Evolutionary conservation across 23 tunicate genomes (phyloP), one percentile per base, ranked within the genome.

Genomic region (Halocynthia aurantium): DNA sequence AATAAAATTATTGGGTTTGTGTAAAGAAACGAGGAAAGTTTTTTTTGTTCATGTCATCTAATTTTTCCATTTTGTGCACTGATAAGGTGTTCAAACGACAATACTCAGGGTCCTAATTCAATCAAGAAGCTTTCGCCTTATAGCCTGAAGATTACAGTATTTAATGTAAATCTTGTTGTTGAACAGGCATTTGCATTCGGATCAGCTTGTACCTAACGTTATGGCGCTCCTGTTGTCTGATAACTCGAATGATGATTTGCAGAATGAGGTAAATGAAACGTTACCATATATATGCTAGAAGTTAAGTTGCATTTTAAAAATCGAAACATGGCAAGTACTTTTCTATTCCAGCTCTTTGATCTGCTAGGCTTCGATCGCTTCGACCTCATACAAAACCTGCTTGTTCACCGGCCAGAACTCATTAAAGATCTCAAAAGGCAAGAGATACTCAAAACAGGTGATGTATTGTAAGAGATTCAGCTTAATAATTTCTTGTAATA

Each of bases 341-440:
- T 71, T 74, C 78, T 72, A 9, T 92, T 86, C 12, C 56, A 92
- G 98, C 62, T 92, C 6, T 86, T 91, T 55, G 98, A 92, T 11
- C 66, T 92, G 62, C 85, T 92, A 52, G 98, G 98, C 10, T 92
- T 92, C 73, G 92, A 92, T 22, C 81, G 81, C 17, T 74, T 92
- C n/a, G 98, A 92, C 61, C 62, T 92, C 49, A 83, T 92, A 17
- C 71, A 82, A 64, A 88, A 86, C 62, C 61, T 92, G 52, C 72
- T 92, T 52, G 78, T 74, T 67, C 84, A 75, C 51, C 67, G 98
- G 67, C 61, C 74, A 15, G 69, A 57, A 10, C 44, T 92, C 50
- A 75, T 91, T 21, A 81, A 85, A 54, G 97, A 91, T 52, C 65
- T 70, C 19, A 77, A 82, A 61, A 57, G 55, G 31, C 54, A 31